phyloP scores from a whole-genome alignment of 1,140 invertebrate species.

The Proctacanthus coquilletti region DNA sequence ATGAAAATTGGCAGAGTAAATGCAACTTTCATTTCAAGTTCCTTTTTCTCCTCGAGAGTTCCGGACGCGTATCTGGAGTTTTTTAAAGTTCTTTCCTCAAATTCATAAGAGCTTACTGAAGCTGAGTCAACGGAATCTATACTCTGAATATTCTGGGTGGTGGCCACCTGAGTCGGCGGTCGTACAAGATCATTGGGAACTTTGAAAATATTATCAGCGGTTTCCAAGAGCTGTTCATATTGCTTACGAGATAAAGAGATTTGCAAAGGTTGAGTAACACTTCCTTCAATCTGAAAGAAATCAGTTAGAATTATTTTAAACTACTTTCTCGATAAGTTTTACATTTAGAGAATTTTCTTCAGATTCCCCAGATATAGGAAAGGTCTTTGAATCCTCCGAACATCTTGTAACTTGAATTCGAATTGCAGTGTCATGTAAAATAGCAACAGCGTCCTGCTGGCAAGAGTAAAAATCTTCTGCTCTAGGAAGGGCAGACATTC shows the following conservation, averaged over 20 bases:
- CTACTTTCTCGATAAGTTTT: too few relatives aligned
- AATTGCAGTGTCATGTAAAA: conserved; percentile 52
- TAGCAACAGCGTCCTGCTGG: conserved; percentile 21
- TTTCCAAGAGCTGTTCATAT: conserved; percentile 78
- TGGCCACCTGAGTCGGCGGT: conserved; percentile 5
- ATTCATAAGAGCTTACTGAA: too few relatives aligned
- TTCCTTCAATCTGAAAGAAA: conserved; percentile 49
- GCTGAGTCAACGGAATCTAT: not conserved
- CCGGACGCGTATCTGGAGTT: not conserved
- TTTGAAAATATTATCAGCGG: conserved; percentile 35
- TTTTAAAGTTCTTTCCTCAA: conserved; percentile 1
- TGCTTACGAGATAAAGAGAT: conserved; percentile 70
- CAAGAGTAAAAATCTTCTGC: conserved; percentile 19
- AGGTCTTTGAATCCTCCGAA: too few relatives aligned
- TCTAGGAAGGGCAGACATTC: conserved; percentile 15
- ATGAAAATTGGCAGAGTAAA: conserved; percentile 58
- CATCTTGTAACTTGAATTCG: conserved; percentile 37
- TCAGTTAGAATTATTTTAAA: conserved; percentile 2
- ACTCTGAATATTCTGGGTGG: not conserved
- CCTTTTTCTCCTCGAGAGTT: not conserved
- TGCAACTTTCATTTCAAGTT: conserved; percentile 30
- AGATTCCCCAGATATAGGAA: too few relatives aligned
- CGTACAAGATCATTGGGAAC: conserved; percentile 13
- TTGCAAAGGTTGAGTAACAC: conserved; percentile 66
- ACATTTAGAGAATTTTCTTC: too few relatives aligned